These are phyloP conservation scores for Montipora cactus DNA, from an alignment of 64 coral and sea anemone species.

Conservation along the genomic window DNA sequence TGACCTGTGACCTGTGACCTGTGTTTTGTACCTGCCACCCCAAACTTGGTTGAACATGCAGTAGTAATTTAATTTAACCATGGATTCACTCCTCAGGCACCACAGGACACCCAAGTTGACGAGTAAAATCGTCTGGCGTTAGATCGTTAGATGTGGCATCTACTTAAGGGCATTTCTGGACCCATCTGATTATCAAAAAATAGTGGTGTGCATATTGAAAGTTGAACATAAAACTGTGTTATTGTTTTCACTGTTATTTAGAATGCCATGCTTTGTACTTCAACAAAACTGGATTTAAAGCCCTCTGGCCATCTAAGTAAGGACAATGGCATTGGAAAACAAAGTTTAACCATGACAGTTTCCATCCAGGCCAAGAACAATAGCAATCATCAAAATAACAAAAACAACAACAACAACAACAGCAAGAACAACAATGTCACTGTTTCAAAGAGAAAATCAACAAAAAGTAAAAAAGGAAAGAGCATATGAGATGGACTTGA, in stretches of 20 bases:
- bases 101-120: too few species aligned
- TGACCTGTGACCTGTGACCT: too few species aligned
- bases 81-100: too few species aligned
- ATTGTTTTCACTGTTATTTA: neutral
- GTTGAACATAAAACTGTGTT: too few species aligned
- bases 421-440: slow-evolving; percentile 28
- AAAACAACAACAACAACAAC: slow-evolving; percentile 22
- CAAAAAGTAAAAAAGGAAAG: slow-evolving; percentile 28
- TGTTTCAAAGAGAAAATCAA: slow-evolving; percentile 23
- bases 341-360: neutral
- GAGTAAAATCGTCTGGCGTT: too few species aligned
- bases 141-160: too few species aligned
- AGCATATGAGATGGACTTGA: neutral
- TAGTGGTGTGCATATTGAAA: neutral
- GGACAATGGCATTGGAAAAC: slow-evolving; percentile 45
- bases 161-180: too few species aligned
- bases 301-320: slow-evolving; percentile 3
- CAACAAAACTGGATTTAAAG: slow-evolving; percentile 32
- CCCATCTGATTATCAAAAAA: too few species aligned
- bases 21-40: too few species aligned
- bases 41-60: too few species aligned
- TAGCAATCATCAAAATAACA: slow-evolving; percentile 36
- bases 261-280: slow-evolving; percentile 23
- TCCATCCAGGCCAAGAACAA: slow-evolving; percentile 4
- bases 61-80: too few species aligned